These are phyloP conservation scores for Ochropleura leucogaster DNA, from an alignment of 2,888 invertebrate species.

Conservation along the genomic window DNA sequence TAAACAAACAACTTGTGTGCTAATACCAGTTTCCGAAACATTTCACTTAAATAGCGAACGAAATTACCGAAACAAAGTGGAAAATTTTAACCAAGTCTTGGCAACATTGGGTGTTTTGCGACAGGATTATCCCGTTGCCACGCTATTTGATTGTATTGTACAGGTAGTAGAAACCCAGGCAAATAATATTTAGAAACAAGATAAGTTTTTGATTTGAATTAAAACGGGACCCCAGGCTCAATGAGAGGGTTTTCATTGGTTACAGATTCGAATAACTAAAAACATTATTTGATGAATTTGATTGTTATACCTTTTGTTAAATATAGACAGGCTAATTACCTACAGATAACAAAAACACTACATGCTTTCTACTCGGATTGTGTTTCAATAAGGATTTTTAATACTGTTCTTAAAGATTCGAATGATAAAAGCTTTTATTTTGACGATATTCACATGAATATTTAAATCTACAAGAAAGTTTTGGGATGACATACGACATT, in stretches of 20 bases:
- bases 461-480: neutral
- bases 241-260: conserved; percentile 12
- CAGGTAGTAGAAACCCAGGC: conserved; percentile 44
- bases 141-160: conserved; percentile 39
- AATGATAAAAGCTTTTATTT: neutral
- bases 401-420: neutral
- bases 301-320: neutral
- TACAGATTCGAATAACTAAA: conserved; percentile 10
- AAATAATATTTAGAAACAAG: conserved; percentile 42
- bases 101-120: conserved; percentile 10
- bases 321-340: neutral
- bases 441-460: neutral
- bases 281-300: neutral
- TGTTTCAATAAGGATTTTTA: neutral
- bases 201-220: conserved; percentile 54
- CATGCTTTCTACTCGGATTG: neutral
- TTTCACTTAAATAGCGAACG: conserved; percentile 20
- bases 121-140: conserved; percentile 31
- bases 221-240: conserved; percentile 17
- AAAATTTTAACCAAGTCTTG: conserved; percentile 38
- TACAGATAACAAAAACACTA: neutral
- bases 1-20: conserved; percentile 28
- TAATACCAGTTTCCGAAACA: conserved; percentile 23
- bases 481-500: neutral
- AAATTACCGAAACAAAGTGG: conserved; percentile 20